These are phyloP conservation scores for Channa argus DNA, from an alignment of 2,113 vertebrate species.

Conservation along the genomic window DNA sequence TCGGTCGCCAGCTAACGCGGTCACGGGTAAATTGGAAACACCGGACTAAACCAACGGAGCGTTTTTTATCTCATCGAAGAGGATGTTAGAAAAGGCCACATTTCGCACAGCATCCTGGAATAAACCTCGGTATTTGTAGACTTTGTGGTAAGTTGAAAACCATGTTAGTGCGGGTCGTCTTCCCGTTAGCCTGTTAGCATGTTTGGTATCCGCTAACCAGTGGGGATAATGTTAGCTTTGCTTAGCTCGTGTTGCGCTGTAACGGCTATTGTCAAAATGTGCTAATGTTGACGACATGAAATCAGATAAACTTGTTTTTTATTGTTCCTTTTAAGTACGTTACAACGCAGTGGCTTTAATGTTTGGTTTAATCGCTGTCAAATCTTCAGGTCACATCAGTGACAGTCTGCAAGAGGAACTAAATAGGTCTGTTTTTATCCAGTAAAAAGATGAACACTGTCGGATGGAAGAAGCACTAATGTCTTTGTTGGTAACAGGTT, in stretches of 20 bases:
- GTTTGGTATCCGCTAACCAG: slow-evolving; percentile 28
- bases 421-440: slow-evolving; percentile 5
- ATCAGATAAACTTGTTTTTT: rapidly evolving
- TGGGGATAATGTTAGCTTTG: slow-evolving; percentile 10
- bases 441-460: not conserved
- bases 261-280: not conserved
- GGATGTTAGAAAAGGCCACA: slow-evolving; percentile 27
- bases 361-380: not conserved
- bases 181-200: slow-evolving; percentile 58
- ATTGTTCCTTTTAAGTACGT: too few species aligned
- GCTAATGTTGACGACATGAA: not conserved
- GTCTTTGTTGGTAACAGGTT: not conserved
- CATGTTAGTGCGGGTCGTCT: not conserved
- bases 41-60: not conserved
- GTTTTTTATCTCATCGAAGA: not conserved
- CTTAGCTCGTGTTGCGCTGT: not conserved
- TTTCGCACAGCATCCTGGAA: not conserved
- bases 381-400: not conserved
- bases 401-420: slow-evolving; percentile 12
- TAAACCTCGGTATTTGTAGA: slow-evolving; percentile 26
- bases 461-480: not conserved
- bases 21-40: not conserved
- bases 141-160: slow-evolving; percentile 58
- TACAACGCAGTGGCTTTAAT: too few species aligned
- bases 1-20: slow-evolving; percentile 15